Percentiles rank a stretch among this genome's conserved stretches.
phyloP scores from a whole-genome alignment of 2,113 vertebrate species.

The Uria aalge region DNA sequence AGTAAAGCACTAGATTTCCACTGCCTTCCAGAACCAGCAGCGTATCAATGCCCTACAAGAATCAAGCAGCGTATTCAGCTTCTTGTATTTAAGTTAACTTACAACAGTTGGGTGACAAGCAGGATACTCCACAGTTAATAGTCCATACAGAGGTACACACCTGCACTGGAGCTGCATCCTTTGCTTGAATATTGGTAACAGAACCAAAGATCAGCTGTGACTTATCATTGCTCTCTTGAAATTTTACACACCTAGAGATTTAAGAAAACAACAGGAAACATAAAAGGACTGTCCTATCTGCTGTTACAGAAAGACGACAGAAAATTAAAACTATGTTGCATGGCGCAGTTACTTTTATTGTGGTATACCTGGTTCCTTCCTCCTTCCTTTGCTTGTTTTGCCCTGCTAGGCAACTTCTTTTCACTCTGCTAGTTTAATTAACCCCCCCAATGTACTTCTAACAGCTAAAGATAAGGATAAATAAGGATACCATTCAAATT shows the following conservation, averaged over 20 bases:
- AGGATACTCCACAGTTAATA: neutral
- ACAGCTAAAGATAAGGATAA: neutral
- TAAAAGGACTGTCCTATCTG: neutral
- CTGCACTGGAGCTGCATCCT: constrained; percentile 90
- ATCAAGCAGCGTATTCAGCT: neutral
- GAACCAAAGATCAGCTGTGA: constrained; percentile 93
- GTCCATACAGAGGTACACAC: neutral
- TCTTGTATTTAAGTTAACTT: neutral
- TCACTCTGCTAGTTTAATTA: neutral
- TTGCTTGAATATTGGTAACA: constrained; percentile 86
- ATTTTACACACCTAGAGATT: constrained; percentile 88
- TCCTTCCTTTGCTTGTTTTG: neutral
- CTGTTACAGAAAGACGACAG: neutral
- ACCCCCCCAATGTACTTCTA: neutral
- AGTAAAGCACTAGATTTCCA: constrained; percentile 93
- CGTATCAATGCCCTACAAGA: constrained; percentile 82
- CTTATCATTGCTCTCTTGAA: constrained; percentile 91
- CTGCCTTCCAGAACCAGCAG: constrained; percentile 90
- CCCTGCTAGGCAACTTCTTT: neutral
- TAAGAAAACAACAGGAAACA: neutral
- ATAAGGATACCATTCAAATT: neutral
- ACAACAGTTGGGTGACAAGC: neutral
- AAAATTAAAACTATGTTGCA: neutral
- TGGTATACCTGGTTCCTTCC: neutral
- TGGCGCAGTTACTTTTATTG: neutral